Conservation (phyloP, 2,888 invertebrate genomes). For the Pharmacophagus antenor region DNA sequence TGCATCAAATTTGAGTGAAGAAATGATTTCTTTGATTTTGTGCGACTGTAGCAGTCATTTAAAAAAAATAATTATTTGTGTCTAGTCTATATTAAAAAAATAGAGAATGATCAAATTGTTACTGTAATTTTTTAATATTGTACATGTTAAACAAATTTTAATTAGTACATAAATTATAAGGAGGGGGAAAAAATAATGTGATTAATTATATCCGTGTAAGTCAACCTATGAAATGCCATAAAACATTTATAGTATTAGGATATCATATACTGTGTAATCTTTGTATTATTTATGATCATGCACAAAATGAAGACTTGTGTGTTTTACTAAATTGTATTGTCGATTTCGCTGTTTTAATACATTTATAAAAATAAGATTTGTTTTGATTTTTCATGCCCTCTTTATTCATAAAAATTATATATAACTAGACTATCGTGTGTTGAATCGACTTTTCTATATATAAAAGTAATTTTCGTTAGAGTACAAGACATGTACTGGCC, state of each 20-base stretch:
- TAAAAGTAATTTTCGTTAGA: too few species aligned
- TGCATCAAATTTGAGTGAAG: too few species aligned
- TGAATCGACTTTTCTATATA: too few species aligned
- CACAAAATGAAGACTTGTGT: slow-evolving; percentile 50
- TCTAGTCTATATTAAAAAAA: not conserved
- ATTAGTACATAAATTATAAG: slow-evolving; percentile 29
- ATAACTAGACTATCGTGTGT: too few species aligned
- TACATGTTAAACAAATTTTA: slow-evolving; percentile 14
- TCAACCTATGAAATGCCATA: slow-evolving; percentile 32
- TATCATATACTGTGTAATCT: slow-evolving; percentile 31
- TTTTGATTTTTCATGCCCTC: slow-evolving; percentile 31
- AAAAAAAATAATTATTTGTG: not conserved
- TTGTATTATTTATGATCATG: slow-evolving; percentile 37
- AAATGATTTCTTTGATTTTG: not conserved
- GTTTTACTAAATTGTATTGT: slow-evolving; percentile 56
- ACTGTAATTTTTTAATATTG: not conserved
- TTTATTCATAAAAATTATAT: too few species aligned
- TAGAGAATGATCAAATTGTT: not conserved
- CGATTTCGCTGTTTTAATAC: slow-evolving; percentile 75
- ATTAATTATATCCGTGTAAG: slow-evolving; percentile 27
- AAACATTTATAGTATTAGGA: slow-evolving; percentile 32
- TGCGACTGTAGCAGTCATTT: not conserved
- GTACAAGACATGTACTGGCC: too few species aligned
- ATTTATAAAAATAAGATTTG: slow-evolving; percentile 61
- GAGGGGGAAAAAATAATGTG: slow-evolving; percentile 24